Percentiles rank a stretch among this genome's conserved stretches.
Evolutionary conservation across 2,888 invertebrate species (phyloP).

Genomic region (Pachydiplax longipennis): DNA sequence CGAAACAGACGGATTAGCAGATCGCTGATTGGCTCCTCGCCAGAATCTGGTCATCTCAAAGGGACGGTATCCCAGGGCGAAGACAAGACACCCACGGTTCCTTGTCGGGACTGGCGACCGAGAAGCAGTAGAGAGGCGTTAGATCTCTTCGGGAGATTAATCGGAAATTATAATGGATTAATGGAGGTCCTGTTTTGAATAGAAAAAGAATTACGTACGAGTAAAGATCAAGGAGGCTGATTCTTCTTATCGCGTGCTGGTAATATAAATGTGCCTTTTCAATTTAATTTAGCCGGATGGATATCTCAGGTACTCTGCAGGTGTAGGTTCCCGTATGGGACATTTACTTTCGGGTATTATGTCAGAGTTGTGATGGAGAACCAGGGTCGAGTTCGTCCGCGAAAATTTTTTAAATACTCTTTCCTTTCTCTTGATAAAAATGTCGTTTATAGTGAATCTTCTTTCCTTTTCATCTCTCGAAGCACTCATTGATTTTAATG

Average conservation of each 20-base stretch:
- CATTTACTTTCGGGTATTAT: too few relatives aligned
- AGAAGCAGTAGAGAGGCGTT: background rate
- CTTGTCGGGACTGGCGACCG: background rate
- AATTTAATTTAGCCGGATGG: too few relatives aligned
- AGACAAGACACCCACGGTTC: background rate
- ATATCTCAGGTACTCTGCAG: too few relatives aligned
- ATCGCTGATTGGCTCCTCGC: background rate
- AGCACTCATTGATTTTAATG: too few relatives aligned
- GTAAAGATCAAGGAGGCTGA: background rate
- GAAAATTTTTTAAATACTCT: too few relatives aligned
- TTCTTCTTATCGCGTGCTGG: background rate
- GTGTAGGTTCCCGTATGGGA: too few relatives aligned
- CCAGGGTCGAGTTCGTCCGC: too few relatives aligned
- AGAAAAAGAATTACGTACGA: background rate
- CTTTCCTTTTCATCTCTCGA: too few relatives aligned
- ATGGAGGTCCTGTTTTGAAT: background rate
- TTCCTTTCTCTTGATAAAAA: too few relatives aligned
- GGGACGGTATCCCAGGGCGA: background rate
- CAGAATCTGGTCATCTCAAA: background rate
- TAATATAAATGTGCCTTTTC: too few relatives aligned
- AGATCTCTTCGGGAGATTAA: background rate
- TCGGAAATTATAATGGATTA: background rate
- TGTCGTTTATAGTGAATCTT: too few relatives aligned
- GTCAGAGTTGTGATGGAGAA: too few relatives aligned
- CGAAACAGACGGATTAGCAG: conserved; percentile 3